phyloP scores from a whole-genome alignment of 2,797 vertebrate species.

The Emys orbicularis region DNA sequence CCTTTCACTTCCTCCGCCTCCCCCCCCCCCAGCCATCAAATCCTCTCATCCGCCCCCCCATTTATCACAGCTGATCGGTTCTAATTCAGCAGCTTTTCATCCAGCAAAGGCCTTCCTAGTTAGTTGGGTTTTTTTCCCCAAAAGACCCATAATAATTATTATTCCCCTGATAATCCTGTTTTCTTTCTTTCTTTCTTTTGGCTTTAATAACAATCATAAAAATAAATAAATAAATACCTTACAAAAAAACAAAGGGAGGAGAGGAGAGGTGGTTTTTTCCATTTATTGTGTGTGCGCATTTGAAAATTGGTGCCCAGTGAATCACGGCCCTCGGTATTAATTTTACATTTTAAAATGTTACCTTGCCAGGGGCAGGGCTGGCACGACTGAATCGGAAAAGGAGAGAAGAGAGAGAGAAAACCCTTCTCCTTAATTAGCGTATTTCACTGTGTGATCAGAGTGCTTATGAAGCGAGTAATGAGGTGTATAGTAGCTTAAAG shows the following conservation, averaged over 20 bases:
- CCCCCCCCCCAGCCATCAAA: accelerated
- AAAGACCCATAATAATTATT: constrained; percentile 18
- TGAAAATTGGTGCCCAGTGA: constrained; percentile 73
- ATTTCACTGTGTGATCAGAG: constrained; percentile 69
- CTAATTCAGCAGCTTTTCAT: constrained; percentile 73
- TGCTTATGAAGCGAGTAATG: constrained; percentile 72
- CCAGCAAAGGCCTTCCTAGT: constrained; percentile 21
- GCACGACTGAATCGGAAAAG: constrained; percentile 67
- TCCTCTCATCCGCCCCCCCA: constrained; percentile 28
- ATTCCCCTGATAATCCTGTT: constrained; percentile 31
- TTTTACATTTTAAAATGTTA: constrained; percentile 77
- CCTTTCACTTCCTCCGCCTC: accelerated
- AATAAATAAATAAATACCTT: constrained; percentile 49
- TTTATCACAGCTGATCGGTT: constrained; percentile 69
- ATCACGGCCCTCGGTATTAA: constrained; percentile 74
- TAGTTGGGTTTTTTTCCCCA: neutral
- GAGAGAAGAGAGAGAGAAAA: constrained; percentile 63
- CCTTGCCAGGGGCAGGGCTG: constrained; percentile 81
- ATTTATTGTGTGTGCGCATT: constrained; percentile 5
- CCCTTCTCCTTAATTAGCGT: constrained; percentile 76
- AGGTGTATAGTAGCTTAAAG: constrained; percentile 49
- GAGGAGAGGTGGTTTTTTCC: neutral
- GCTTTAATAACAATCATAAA: constrained; percentile 63
- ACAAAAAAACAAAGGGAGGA: neutral
- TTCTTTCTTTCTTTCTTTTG: neutral